A percentile compares a stretch with the other conserved stretches of the same genome.
phyloP scores from a whole-genome alignment of 2,888 invertebrate genomes.

The Spilosoma lubricipeda region DNA sequence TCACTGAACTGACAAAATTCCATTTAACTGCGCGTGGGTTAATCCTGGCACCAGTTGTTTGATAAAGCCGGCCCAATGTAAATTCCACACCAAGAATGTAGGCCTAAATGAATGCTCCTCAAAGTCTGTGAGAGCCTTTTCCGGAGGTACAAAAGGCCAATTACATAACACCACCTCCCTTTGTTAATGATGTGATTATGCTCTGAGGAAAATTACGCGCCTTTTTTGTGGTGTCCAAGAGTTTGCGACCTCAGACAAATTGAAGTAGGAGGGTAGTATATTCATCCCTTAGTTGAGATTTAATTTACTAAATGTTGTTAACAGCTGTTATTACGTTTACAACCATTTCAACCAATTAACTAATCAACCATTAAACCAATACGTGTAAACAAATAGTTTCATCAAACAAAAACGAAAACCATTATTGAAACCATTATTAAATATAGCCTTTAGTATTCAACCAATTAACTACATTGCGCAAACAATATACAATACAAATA shows the following conservation, averaged over 20 bases:
- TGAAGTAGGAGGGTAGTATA: background rate
- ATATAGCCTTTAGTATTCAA: background rate
- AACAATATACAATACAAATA: background rate
- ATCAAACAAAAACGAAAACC: background rate
- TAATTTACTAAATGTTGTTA: background rate
- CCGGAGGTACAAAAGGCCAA: conserved; percentile 49
- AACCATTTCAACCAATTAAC: background rate
- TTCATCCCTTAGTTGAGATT: background rate
- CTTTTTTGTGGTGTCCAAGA: conserved; percentile 36
- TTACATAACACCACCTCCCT: conserved; percentile 50
- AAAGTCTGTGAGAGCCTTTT: conserved; percentile 52
- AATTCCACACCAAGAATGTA: conserved; percentile 53
- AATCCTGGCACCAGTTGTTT: conserved; percentile 50
- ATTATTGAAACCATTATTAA: background rate
- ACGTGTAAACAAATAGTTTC: background rate
- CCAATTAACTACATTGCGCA: background rate
- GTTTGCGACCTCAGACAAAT: conserved; percentile 14
- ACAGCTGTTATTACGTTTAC: background rate
- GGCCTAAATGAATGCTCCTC: conserved; percentile 52
- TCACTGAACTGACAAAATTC: conserved; percentile 33
- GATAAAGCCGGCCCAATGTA: conserved; percentile 50
- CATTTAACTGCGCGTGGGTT: conserved; percentile 43
- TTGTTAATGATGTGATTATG: conserved; percentile 53
- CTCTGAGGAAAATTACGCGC: conserved; percentile 44
- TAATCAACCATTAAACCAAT: no score